Percentiles rank a stretch among this genome's conserved stretches.
Evolutionary conservation across 2,888 invertebrate genomes (phyloP).

Genomic region (Trachelus stipa): DNA sequence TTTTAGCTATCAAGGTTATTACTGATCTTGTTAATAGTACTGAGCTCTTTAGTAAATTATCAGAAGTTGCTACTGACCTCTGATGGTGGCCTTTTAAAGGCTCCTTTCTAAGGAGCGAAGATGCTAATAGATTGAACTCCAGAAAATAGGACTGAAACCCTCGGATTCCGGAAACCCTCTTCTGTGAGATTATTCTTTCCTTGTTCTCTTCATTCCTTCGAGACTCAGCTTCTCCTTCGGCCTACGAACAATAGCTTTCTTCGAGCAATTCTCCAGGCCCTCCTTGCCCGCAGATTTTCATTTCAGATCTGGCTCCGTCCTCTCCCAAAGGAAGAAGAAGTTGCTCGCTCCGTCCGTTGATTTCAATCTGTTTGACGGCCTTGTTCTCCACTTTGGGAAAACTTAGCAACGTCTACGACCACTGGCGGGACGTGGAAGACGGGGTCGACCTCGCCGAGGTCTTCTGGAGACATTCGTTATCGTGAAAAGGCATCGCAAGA

Average conservation of each 20-base stretch:
- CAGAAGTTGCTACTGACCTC: no score
- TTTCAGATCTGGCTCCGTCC: slow-evolving; percentile 52
- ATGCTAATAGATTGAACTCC: slow-evolving; percentile 3
- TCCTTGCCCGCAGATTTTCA: slow-evolving; percentile 50
- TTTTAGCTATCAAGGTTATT: no score
- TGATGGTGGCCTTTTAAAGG: no score
- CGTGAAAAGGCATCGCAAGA: slow-evolving; percentile 39
- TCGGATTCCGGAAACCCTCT: neutral
- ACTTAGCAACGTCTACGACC: slow-evolving; percentile 4
- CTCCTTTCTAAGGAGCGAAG: neutral
- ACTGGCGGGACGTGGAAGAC: no score
- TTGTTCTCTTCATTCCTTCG: slow-evolving; percentile 6
- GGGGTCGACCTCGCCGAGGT: slow-evolving; percentile 18
- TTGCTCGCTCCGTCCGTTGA: slow-evolving; percentile 39
- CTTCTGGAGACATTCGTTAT: slow-evolving; percentile 41
- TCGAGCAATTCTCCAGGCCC: neutral
- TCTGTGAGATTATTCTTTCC: slow-evolving; percentile 9
- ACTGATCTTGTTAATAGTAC: no score
- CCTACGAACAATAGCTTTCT: neutral
- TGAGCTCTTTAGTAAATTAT: no score
- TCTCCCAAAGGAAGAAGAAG: slow-evolving; percentile 22
- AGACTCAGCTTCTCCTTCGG: slow-evolving; percentile 13
- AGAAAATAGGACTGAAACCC: neutral
- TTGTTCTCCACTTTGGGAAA: slow-evolving; percentile 30
- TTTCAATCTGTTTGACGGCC: slow-evolving; percentile 54